Evolutionary conservation across 1,140 invertebrate species (phyloP), one percentile per base, ranked within the genome.

Genomic region (Triops cancriformis): DNA sequence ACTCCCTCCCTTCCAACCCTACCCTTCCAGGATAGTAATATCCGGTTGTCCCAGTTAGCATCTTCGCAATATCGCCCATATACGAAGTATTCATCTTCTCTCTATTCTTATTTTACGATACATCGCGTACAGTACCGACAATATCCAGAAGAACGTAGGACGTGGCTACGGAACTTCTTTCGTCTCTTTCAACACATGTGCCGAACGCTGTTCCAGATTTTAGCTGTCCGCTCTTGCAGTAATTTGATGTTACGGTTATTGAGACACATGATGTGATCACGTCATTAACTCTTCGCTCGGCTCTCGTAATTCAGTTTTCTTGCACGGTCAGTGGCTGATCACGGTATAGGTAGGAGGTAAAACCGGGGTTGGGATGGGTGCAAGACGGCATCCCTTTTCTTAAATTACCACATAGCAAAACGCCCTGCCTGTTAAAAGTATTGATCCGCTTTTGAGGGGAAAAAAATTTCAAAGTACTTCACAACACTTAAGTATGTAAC

Each of bases 251-350:
- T 64, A 18, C 4, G 23, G 10, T 64, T 23, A 1, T 64, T 64
- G 51, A 64, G 14, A 23, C 51, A 64, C 7, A 23, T 64, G 51
- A 64, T 64, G 51, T 64, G 18, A 64, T 18, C 51, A 64, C 4
- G 51, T 64, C 51, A 64, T 64, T 64, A 64, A 23, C 51, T 10
- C n/a, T 64, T 64, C 51, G 18, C 51, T 64, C 14, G 23, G 51
- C 51, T 64, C 10, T 64, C 18, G 23, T 64, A 64, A 64, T 64
- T 64, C 51, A 1, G 18, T 64, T 64, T 37, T 23, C 14, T 6
- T 64, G 51, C 51, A 64, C 51, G 51, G 51, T 64, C 51, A 64
- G 51, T 64, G 51, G 51, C 51, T 64, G 51, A 64, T 64, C 51
- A 14, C 18, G 51, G 51, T 64, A 64, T 64, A 64, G 23, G 51